A percentile compares a stretch with the other conserved stretches of the same genome.
Evolutionary conservation across 2,113 vertebrate species (phyloP).

Genomic region (Barnardius zonarius): DNA sequence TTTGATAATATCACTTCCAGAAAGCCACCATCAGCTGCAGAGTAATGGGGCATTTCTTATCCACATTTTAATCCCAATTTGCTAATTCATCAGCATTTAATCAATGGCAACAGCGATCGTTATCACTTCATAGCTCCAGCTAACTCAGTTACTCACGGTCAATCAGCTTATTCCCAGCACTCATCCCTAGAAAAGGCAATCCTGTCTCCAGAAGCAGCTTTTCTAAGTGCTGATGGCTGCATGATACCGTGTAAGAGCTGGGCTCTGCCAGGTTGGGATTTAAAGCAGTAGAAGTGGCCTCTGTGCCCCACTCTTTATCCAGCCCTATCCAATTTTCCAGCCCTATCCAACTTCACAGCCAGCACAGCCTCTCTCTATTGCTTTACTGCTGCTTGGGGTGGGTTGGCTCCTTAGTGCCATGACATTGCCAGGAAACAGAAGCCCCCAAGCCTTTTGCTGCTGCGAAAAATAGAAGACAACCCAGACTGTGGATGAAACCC

Average conservation of each 20-base stretch:
- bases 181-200: neutral
- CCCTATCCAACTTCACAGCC: neutral
- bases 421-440: neutral
- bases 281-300: neutral
- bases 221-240: neutral
- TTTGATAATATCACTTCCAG: neutral
- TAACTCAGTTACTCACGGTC: neutral
- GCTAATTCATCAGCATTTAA: slow-evolving; percentile 21
- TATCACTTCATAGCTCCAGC: neutral
- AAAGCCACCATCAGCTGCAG: neutral
- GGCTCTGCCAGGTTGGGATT: rapidly evolving
- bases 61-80: neutral
- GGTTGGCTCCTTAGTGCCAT: neutral
- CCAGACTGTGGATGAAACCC: neutral
- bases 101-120: neutral
- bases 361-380: neutral
- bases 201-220: neutral
- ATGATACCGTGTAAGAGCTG: rapidly evolving
- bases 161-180: neutral
- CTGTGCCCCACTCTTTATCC: neutral
- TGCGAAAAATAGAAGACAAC: neutral
- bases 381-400: rapidly evolving
- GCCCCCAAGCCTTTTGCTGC: neutral
- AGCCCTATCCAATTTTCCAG: neutral
- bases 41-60: neutral